Conservation (phyloP, 2,113 vertebrate species). For the Tachysurus vachellii region DNA sequence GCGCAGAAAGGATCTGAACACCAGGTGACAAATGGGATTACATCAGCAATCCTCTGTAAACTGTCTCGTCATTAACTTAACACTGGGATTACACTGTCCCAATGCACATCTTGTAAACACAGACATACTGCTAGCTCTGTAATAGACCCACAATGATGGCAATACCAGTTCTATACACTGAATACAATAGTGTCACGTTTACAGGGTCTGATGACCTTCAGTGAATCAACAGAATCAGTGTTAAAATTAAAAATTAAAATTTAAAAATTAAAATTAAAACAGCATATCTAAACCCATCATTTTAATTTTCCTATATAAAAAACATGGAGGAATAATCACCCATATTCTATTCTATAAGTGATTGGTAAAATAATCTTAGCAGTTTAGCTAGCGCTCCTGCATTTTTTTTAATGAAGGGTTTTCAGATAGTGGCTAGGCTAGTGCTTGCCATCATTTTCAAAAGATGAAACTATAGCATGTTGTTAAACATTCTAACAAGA, state of each 20-base stretch:
- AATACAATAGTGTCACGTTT: background rate
- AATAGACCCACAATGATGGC: conserved; percentile 43
- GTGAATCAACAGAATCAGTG: background rate
- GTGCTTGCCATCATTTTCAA: background rate
- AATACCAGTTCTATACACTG: background rate
- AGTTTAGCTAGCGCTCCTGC: too few relatives aligned
- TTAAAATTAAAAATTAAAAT: too few relatives aligned
- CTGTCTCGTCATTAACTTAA: conserved; percentile 61
- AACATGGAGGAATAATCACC: background rate
- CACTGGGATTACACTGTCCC: conserved; percentile 64
- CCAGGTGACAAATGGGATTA: conserved; percentile 67
- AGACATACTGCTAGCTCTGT: conserved; percentile 56
- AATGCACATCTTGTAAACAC: conserved; percentile 61
- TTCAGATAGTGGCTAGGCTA: background rate
- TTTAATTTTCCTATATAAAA: background rate
- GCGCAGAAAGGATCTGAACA: conserved; percentile 65
- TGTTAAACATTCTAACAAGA: background rate
- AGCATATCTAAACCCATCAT: background rate
- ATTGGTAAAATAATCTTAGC: too few relatives aligned
- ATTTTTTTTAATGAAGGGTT: background rate
- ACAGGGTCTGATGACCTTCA: background rate
- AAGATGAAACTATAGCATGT: background rate
- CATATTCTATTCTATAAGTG: too few relatives aligned
- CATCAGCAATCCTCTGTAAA: conserved; percentile 62
- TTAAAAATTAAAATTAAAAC: background rate